phyloP scores from a whole-genome alignment of 1,140 invertebrate species.

The Saccostrea echinata region DNA sequence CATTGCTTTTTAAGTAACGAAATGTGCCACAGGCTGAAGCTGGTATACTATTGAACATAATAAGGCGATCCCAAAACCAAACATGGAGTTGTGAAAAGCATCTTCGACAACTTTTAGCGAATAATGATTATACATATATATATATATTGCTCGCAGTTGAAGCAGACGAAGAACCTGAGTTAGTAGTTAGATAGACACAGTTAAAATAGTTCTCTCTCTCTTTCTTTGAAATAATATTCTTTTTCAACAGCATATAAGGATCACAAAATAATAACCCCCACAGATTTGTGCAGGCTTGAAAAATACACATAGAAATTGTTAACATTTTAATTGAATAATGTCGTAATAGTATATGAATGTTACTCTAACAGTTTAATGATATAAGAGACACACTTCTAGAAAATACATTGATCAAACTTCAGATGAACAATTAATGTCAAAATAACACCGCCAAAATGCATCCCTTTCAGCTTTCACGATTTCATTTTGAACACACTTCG shows the following conservation, averaged over 20 bases:
- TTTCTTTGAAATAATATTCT: too few relatives aligned
- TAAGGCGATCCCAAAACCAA: not conserved
- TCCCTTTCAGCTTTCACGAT: constrained; percentile 44
- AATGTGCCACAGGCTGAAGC: too few relatives aligned
- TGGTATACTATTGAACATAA: too few relatives aligned
- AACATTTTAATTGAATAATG: too few relatives aligned
- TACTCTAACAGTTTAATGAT: too few relatives aligned
- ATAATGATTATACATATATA: not conserved
- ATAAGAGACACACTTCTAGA: not conserved
- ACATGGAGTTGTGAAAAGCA: not conserved
- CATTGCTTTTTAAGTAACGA: too few relatives aligned
- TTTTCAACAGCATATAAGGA: too few relatives aligned
- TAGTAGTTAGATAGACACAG: not conserved
- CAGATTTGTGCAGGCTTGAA: not conserved
- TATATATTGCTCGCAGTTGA: not conserved
- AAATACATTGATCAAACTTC: not conserved
- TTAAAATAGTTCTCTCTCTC: not conserved
- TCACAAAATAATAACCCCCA: too few relatives aligned
- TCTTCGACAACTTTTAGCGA: not conserved
- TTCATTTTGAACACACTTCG: constrained; percentile 41
- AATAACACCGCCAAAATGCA: constrained; percentile 51
- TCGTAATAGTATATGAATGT: too few relatives aligned
- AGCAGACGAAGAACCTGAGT: not conserved
- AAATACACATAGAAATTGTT: not conserved
- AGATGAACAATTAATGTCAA: constrained; percentile 47